Evolutionary conservation across 2,888 invertebrate genomes (phyloP).

Genomic region (Synergus umbraculus): DNA sequence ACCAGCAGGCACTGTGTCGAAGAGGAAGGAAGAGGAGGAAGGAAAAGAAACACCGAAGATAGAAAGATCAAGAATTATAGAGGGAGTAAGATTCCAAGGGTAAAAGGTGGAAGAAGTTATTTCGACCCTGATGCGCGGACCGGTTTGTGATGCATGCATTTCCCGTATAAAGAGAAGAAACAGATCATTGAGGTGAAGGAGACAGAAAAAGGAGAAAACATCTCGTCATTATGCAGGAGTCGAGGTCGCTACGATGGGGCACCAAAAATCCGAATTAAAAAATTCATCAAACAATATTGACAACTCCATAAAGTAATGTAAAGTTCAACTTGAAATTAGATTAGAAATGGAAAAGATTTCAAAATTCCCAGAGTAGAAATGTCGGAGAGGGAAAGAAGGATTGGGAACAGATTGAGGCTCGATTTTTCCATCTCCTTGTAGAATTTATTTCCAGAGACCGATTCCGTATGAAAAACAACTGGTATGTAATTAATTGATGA

Average conservation of each 20-base stretch:
- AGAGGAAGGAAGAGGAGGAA: slow-evolving; percentile 74
- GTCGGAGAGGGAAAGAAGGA: slow-evolving; percentile 67
- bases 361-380: neutral
- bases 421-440: slow-evolving; percentile 38
- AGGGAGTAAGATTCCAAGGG: slow-evolving; percentile 17
- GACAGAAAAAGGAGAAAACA: slow-evolving; percentile 49
- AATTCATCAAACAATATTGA: neutral
- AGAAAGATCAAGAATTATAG: slow-evolving; percentile 34
- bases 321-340: neutral
- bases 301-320: neutral
- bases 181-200: slow-evolving; percentile 65
- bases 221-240: slow-evolving; percentile 57
- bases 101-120: neutral
- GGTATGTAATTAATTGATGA: neutral
- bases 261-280: slow-evolving; percentile 41
- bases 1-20: slow-evolving; percentile 51
- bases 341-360: neutral
- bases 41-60: slow-evolving; percentile 73
- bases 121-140: slow-evolving; percentile 48
- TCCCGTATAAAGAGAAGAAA: slow-evolving; percentile 61
- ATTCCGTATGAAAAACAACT: neutral
- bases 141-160: slow-evolving; percentile 55
- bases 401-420: slow-evolving; percentile 38
- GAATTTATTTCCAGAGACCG: neutral
- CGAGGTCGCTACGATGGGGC: slow-evolving; percentile 63